A percentile compares a stretch with the other conserved stretches of the same genome.
Evolutionary conservation across 2,797 vertebrate species (phyloP).

Genomic region (Thripadectes ignobilis): DNA sequence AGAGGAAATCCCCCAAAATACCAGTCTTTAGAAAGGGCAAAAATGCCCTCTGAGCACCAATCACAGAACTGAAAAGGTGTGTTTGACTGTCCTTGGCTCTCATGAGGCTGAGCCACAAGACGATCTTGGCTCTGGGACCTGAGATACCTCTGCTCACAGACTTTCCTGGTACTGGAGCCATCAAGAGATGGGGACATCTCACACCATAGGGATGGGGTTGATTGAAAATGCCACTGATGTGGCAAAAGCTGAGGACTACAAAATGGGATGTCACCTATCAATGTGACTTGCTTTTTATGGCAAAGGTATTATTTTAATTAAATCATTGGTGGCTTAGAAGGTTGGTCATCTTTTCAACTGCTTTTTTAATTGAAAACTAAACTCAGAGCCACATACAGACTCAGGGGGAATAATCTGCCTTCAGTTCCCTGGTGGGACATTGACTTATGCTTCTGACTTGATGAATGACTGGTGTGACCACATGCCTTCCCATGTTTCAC

Average conservation of each 20-base stretch:
- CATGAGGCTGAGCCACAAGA: neutral
- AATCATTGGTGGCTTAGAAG: neutral
- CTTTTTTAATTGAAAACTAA: neutral
- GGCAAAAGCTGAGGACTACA: neutral
- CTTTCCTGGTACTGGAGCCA: neutral
- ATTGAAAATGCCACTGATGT: neutral
- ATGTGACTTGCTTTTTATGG: neutral
- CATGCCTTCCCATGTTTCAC: neutral
- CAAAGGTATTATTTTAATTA: neutral
- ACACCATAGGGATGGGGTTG: neutral
- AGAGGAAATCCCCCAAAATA: neutral
- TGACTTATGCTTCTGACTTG: neutral
- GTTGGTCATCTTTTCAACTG: neutral
- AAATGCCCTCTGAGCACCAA: neutral
- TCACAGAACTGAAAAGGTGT: neutral
- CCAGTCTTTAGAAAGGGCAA: neutral
- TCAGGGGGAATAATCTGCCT: neutral
- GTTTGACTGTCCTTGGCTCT: neutral
- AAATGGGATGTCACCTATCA: neutral
- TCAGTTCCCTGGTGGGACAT: neutral
- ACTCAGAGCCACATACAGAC: neutral
- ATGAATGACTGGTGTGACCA: neutral
- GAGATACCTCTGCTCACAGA: neutral
- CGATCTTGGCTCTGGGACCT: neutral
- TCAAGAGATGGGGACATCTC: neutral